Base-by-base conservation (phyloP, 2,113 vertebrate species). In the Anhinga rufa region DNA sequence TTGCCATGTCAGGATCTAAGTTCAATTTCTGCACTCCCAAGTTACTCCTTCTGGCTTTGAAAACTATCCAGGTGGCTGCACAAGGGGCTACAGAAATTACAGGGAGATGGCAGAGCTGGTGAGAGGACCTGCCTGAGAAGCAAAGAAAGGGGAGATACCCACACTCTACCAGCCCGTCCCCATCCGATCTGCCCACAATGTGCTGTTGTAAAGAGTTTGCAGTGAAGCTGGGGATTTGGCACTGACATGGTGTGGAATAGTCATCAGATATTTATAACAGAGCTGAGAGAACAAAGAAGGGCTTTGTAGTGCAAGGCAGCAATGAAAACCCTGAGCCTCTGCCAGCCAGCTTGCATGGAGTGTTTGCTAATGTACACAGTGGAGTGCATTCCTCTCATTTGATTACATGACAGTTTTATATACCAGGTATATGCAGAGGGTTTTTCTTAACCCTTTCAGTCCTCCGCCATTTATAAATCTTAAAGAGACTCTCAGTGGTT, bases 241-340 rank as follows among this genome's bases (percentile, higher is more conserved):
- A 93, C 96, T 95, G 84, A 95, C 90, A 91, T 26, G 87, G 96
- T 93, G 95, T 95, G 97, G 95, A 97, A 97, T 83, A 97, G 96
- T 98, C 98, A 96, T 97, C 97, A 98, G 98, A 98, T 98, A 98
- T 98, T 98, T 98, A 98, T 98, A 98, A 98, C 97, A 98, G 97
- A 98, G 96, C 95, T 88, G 34, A 84, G 95, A 98, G 97, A 98
- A 98, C 98, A 98, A 98, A 98, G 98, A 95, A 62, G 74, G 93
- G 82, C 97, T 98, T 98, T 98, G 98, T 98, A 97, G 95, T 29
- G 71, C 55, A 12, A 58, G 88, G 93, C 82, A 66, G 95, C 85
- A 65, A 82, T 74, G 90, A 95, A 97, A 96, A 96, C 54, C 12
- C 69, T 82, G 93, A 91, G 94, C 69, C 83, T 75, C 79, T 71